Evolutionary conservation across 1,140 invertebrate genomes (phyloP).

Genomic region (Dinothrombium tinctorium): DNA sequence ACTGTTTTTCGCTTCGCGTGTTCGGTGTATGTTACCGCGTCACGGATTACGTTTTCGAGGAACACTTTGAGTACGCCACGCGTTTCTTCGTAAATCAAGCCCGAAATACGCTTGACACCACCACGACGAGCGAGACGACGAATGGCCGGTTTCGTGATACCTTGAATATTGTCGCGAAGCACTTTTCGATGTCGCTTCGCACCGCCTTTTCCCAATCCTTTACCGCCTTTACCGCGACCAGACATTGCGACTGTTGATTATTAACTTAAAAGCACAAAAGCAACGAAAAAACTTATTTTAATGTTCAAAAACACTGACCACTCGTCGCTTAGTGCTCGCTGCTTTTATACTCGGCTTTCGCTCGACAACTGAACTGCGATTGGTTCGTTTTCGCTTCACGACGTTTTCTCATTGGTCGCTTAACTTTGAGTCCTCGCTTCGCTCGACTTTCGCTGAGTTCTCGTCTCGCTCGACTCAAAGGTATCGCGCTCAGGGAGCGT

Average conservation of each 20-base stretch:
- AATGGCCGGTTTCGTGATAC: slow-evolving; percentile 40
- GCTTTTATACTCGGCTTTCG: no score
- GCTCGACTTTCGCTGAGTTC: no score
- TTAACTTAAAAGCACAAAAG: not conserved
- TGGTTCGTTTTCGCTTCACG: no score
- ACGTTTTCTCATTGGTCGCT: no score
- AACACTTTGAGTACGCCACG: slow-evolving; percentile 47
- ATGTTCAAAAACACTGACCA: no score
- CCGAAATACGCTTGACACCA: slow-evolving; percentile 47
- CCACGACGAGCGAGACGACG: slow-evolving; percentile 40
- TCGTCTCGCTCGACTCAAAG: no score
- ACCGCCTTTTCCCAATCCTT: slow-evolving; percentile 23
- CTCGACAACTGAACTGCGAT: no score
- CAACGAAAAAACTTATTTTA: not conserved
- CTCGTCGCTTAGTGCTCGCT: no score
- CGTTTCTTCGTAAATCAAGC: slow-evolving; percentile 45
- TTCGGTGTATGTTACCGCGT: slow-evolving; percentile 55
- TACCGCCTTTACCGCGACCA: slow-evolving; percentile 23
- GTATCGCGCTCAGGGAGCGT: no score
- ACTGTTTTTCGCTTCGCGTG: slow-evolving; percentile 56
- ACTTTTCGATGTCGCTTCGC: slow-evolving; percentile 24
- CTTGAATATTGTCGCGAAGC: slow-evolving; percentile 44
- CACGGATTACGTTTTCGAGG: slow-evolving; percentile 52
- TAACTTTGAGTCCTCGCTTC: no score
- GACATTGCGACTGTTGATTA: slow-evolving; percentile 16